Evolutionary conservation across 2,113 vertebrate species (phyloP), one percentile per base, ranked within the genome.

Genomic region (Rhinogobius similis): DNA sequence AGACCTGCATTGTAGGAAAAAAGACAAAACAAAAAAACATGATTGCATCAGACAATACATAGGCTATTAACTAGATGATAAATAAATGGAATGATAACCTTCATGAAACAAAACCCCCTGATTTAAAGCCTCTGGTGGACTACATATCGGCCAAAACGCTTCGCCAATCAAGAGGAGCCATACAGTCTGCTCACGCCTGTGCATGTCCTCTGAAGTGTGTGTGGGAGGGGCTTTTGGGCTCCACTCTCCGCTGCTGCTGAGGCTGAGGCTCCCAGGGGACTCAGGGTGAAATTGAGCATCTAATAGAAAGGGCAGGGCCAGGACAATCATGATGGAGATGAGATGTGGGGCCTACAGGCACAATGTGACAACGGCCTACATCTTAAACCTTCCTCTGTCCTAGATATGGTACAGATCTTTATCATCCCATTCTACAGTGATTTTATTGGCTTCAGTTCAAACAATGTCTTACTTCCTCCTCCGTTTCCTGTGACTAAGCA

Each of bases 301-400:
- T 94, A 93, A 93, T 93, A 92, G 91, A 92, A 93, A 94, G 89
- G 90, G 92, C 89, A 90, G 83, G 70, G 58, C 77, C 76, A 65
- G 86, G 90, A 93, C 88, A 92, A 92, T 92, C 88, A 92, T 89
- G 90, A 89, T 79, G 87, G 75, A 89, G 90, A 93, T 92, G 91
- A 91, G 89, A 89, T 73, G 68, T 68, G 65, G 63, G 84, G 79
- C 70, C 79, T 70, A 77, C 14, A 46, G 81, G 70, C 71, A 67
- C 76, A 74, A 86, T 74, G n/a, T n/a, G n/a, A n/a, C n/a, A n/a
- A n/a, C n/a, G 81, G 78, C 67, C 53, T 66, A 81, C 16, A 48
- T 48, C 46, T n/a, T 52, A 23, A 52, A 52, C 20, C 50, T 52
- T 23, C n/a, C 50, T 23, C 50, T 52, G 50, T 24, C 50, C 50